Evolutionary conservation across 2,888 invertebrate species (phyloP), one percentile per base, ranked within the genome.

Genomic region (Scrobipalpa costella): DNA sequence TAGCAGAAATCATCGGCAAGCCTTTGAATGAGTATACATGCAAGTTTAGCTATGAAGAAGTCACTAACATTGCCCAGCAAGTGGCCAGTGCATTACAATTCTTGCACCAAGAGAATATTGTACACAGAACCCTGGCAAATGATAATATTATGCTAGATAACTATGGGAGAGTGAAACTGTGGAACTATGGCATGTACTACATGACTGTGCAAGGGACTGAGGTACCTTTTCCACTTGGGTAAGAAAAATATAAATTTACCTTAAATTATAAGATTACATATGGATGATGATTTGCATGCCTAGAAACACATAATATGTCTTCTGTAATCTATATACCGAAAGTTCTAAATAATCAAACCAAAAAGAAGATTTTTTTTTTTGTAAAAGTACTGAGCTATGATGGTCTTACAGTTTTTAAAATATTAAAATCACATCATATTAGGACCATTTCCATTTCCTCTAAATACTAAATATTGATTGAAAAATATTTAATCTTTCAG

Each of bases 141-240:
- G 95, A 96, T 73, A 97, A 97, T 84, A 95, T 99, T 72, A 88
- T 98, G 13, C 79, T 98, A 44, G 95, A 96, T 77, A 90, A 90
- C 55, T 89, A 93, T 76, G 94, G 94, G 49, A 92, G 94, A 78
- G 95, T 97, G 0, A 98, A 98, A 80, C 83, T 99, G 40, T 97
- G 97, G 74, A 97, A 98, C 85, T 98, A 96, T 92, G 99, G 98
- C n/a, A 87, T 98, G 71, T 97, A 95, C 84, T 94, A 96, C 74
- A 97, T 98, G 96, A 98, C 98, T 15, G 95, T 95, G 72, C 92
- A 93, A 78, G 98, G 98, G 13, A 94, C 93, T 76, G 95, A 97
- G 81, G 97, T 99, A 1, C 94, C 96, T 13, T 98, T 99, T 93
- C 98, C 98, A 66, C 93, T 96, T 71, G 95, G 96, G 95, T 95